These are phyloP conservation scores for Psilopsiagon aymara DNA, from an alignment of 2,113 vertebrate genomes.

Conservation along the genomic window DNA sequence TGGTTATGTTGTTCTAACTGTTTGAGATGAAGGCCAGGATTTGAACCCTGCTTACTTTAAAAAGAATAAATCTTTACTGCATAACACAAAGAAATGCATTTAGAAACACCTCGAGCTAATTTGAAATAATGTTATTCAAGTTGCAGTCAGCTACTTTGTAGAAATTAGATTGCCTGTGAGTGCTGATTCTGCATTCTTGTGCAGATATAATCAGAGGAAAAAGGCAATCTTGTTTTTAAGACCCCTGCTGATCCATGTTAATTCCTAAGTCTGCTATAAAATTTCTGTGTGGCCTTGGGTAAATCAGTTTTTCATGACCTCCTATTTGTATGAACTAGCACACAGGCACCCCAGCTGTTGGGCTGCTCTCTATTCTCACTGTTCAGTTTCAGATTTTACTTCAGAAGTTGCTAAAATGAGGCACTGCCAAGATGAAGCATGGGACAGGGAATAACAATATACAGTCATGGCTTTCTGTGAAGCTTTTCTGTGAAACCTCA, in stretches of 20 bases:
- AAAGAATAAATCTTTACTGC: not conserved
- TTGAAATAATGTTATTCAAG: not conserved
- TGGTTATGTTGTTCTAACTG: not conserved
- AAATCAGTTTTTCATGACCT: not conserved
- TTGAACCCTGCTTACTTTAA: not conserved
- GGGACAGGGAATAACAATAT: not conserved
- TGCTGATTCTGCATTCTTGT: slow-evolving; percentile 14
- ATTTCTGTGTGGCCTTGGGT: not conserved
- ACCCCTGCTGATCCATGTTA: slow-evolving; percentile 1
- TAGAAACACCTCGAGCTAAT: not conserved
- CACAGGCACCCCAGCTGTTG: not conserved
- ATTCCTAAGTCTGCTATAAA: slow-evolving; percentile 26
- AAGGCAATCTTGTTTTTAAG: slow-evolving; percentile 40
- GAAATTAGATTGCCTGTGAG: not conserved
- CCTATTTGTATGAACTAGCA: not conserved
- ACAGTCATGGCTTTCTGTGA: not conserved
- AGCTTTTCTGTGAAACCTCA: not conserved
- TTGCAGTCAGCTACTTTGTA: not conserved
- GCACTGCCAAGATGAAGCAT: not conserved
- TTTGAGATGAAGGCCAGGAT: not conserved
- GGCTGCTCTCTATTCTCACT: not conserved
- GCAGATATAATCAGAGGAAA: slow-evolving; percentile 26
- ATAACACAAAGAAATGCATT: not conserved
- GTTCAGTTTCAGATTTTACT: not conserved
- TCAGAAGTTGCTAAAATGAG: not conserved